These are phyloP conservation scores for Lysandra coridon DNA, from an alignment of 2,888 invertebrate genomes.

Conservation along the genomic window DNA sequence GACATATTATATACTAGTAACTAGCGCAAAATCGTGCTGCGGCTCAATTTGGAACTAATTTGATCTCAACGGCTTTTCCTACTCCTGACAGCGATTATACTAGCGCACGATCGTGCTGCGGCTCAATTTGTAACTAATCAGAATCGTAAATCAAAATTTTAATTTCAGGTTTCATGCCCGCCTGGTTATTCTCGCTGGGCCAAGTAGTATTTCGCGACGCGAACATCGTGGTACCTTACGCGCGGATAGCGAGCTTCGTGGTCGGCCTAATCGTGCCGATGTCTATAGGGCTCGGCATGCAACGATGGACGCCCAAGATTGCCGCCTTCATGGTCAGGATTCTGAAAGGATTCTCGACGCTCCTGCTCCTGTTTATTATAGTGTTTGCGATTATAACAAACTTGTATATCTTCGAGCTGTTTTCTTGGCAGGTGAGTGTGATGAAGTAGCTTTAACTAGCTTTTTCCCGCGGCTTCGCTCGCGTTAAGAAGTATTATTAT, in stretches of 20 bases:
- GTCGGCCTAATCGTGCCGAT: constrained; percentile 89
- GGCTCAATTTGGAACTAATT: no score
- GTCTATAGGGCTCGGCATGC: constrained; percentile 79
- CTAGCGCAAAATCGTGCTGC: no score
- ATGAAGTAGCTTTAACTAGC: background rate
- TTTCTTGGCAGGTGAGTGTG: constrained; percentile 89
- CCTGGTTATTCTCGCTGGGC: constrained; percentile 95
- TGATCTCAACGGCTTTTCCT: no score
- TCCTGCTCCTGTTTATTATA: constrained; percentile 90
- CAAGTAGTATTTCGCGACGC: constrained; percentile 86
- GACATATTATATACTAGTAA: no score
- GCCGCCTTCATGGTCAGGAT: constrained; percentile 87
- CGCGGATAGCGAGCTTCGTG: constrained; percentile 87
- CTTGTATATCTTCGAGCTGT: constrained; percentile 91
- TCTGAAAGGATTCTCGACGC: constrained; percentile 90
- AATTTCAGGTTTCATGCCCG: constrained; percentile 88
- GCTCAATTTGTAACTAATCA: no score
- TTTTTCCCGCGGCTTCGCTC: no score
- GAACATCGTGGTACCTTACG: constrained; percentile 88
- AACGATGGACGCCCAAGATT: constrained; percentile 84
- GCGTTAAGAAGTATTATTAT: no score
- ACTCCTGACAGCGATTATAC: no score
- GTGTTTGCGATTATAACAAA: constrained; percentile 94
- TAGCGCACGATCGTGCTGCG: no score
- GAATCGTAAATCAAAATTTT: no score